These are phyloP conservation scores for Oceanodroma leucorhoa DNA, from an alignment of 2,797 vertebrate genomes.

Conservation along the genomic window DNA sequence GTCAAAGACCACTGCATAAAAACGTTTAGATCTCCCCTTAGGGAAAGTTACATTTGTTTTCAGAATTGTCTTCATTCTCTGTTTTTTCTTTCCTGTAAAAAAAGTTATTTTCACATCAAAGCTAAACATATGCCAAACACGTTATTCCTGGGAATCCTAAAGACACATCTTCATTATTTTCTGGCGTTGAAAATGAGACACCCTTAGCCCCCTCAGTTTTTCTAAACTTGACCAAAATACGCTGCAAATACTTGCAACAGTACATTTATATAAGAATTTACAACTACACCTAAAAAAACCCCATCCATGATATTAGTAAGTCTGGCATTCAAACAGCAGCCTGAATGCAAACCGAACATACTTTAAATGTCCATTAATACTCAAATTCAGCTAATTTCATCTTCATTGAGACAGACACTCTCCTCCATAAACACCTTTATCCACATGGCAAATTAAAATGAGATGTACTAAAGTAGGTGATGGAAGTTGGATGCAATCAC, in stretches of 20 bases:
- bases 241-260: not conserved
- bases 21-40: fast-evolving
- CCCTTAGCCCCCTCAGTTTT: not conserved
- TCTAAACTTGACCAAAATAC: not conserved
- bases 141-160: not conserved
- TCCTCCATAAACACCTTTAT: not conserved
- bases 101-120: not conserved
- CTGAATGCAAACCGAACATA: not conserved
- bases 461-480: not conserved
- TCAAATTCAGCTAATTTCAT: not conserved
- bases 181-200: not conserved
- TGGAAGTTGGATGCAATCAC: not conserved
- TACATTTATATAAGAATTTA: not conserved
- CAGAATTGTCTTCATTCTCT: not conserved
- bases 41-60: not conserved
- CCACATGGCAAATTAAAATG: not conserved
- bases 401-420: not conserved
- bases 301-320: not conserved
- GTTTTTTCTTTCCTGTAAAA: not conserved
- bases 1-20: not conserved
- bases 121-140: not conserved
- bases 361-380: not conserved
- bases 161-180: not conserved
- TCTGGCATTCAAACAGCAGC: not conserved
- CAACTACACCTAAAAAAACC: not conserved